Evolutionary conservation across 1,140 invertebrate species (phyloP).

Genomic region (Drosophila leontia): DNA sequence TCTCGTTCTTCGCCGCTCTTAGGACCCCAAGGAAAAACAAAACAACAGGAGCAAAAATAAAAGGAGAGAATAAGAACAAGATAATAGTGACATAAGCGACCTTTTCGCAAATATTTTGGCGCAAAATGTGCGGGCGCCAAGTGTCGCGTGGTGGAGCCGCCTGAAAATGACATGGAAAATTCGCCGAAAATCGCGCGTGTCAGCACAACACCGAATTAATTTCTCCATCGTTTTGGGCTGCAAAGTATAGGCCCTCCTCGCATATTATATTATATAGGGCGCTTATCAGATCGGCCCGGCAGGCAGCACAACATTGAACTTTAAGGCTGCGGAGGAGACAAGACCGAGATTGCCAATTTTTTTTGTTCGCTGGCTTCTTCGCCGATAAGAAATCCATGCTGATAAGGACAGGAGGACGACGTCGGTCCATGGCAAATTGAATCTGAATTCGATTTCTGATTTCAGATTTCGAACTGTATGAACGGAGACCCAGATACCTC

Average conservation of each 20-base stretch:
- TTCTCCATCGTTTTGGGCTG: constrained; percentile 13
- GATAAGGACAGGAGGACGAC: constrained; percentile 51
- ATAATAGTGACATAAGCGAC: constrained; percentile 50
- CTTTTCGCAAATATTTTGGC: constrained; percentile 65
- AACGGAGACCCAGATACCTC: constrained; percentile 50
- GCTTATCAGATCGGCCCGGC: constrained; percentile 56
- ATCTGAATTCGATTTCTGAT: constrained; percentile 35
- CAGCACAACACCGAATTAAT: constrained; percentile 41
- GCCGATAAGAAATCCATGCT: constrained; percentile 70
- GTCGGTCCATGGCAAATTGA: constrained; percentile 44
- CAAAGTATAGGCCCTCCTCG: constrained; percentile 4
- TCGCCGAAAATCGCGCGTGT: constrained; percentile 76
- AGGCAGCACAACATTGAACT: constrained; percentile 55
- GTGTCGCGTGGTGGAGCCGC: constrained; percentile 45
- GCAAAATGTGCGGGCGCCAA: constrained; percentile 63
- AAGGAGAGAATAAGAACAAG: constrained; percentile 20
- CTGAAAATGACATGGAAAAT: constrained; percentile 84
- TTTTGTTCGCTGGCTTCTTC: constrained; percentile 22
- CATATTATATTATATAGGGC: constrained; percentile 8
- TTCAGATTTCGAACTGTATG: constrained; percentile 34
- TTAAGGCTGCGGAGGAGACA: constrained; percentile 57
- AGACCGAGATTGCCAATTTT: constrained; percentile 53
- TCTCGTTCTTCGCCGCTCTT: constrained; percentile 18
- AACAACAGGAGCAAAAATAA: constrained; percentile 7
- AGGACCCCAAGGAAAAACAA: constrained; percentile 8